A percentile compares a stretch with the other conserved stretches of the same genome.
Evolutionary conservation across 2,888 invertebrate species (phyloP).

Genomic region (Thymelicus sylvestris): DNA sequence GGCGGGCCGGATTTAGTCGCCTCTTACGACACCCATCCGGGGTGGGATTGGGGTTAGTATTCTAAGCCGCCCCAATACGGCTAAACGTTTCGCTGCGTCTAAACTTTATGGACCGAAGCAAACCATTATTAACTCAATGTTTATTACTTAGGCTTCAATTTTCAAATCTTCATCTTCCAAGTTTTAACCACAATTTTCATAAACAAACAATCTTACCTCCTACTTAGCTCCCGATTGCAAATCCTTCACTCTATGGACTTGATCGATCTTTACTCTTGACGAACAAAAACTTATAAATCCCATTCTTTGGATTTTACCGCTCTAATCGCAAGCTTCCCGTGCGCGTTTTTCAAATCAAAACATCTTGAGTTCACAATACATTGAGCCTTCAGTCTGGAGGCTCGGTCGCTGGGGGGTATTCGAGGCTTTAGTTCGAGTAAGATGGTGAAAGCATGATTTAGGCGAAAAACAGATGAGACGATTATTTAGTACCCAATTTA

Average conservation of each 20-base stretch:
- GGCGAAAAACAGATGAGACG: conserved; percentile 3
- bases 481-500: not conserved
- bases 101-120: not conserved
- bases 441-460: conserved; percentile 6
- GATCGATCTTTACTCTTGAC: not conserved
- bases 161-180: not conserved
- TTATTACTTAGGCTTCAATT: not conserved
- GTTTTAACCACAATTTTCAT: not conserved
- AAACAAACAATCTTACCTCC: not conserved
- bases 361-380: conserved; percentile 57
- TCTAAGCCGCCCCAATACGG: too few species aligned
- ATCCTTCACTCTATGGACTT: conserved; percentile 2
- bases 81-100: too few species aligned
- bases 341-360: conserved; percentile 56
- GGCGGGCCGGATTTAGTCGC: too few species aligned
- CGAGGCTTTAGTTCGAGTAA: conserved; percentile 44
- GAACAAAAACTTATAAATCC: conserved; percentile 8
- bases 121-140: not conserved
- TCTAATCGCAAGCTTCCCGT: conserved; percentile 35
- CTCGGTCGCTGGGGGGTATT: conserved; percentile 57
- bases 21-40: too few species aligned
- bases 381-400: conserved; percentile 41
- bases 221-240: not conserved
- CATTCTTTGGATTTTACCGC: conserved; percentile 19
- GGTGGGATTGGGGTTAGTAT: too few species aligned